These are phyloP conservation scores for Crematogaster levior DNA, from an alignment of 2,888 invertebrate species.

Conservation along the genomic window DNA sequence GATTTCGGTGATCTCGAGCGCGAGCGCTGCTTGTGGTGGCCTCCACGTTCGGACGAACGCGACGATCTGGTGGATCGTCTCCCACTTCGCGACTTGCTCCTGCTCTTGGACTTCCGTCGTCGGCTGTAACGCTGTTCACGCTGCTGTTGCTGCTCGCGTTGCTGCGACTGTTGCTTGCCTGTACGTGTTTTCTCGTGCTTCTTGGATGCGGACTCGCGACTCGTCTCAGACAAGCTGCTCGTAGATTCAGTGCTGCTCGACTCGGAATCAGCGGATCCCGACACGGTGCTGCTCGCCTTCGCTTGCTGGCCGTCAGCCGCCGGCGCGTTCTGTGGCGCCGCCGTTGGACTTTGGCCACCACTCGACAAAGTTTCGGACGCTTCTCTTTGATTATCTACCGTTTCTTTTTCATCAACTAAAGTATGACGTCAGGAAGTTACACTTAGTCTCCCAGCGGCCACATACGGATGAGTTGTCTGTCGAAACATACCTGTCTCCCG, in stretches of 20 bases:
- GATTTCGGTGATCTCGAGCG: conserved; percentile 72
- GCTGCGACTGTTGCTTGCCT: conserved; percentile 61
- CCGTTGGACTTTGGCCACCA: conserved; percentile 78
- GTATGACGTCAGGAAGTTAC: conserved; percentile 74
- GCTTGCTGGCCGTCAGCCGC: conserved; percentile 59
- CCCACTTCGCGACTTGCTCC: conserved; percentile 73
- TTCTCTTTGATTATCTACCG: conserved; percentile 83
- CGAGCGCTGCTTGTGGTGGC: conserved; percentile 69
- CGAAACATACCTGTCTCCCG: conserved; percentile 82
- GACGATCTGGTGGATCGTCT: conserved; percentile 71
- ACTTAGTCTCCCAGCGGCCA: conserved; percentile 61
- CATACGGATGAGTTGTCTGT: conserved; percentile 61
- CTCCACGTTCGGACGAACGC: conserved; percentile 69
- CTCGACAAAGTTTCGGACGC: conserved; percentile 82
- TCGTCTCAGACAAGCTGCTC: conserved; percentile 72
- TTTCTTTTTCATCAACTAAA: conserved; percentile 85
- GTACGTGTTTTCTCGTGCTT: conserved; percentile 61
- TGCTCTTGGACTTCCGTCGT: conserved; percentile 75
- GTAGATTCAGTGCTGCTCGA: conserved; percentile 72
- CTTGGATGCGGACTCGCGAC: conserved; percentile 70
- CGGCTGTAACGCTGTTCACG: conserved; percentile 60
- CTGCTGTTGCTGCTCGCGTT: conserved; percentile 56
- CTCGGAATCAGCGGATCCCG: conserved; percentile 74
- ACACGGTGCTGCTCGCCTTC: conserved; percentile 73
- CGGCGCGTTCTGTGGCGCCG: conserved; percentile 70